Percentiles rank a stretch among this genome's conserved stretches.
phyloP scores from a whole-genome alignment of 2,888 invertebrate species.

The Monochamus alternatus region DNA sequence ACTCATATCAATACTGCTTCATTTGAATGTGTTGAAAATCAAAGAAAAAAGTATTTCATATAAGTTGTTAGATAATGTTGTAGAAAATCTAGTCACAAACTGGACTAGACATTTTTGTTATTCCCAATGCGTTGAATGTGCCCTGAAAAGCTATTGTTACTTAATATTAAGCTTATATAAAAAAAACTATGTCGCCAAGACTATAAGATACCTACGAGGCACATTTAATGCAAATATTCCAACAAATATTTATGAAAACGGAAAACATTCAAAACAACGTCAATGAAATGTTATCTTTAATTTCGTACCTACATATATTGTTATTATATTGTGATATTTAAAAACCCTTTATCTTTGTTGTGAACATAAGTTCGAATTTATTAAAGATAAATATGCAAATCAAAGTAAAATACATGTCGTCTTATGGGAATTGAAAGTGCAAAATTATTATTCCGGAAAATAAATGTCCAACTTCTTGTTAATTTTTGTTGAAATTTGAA shows the following conservation, averaged over 20 bases:
- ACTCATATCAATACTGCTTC: constrained; percentile 19
- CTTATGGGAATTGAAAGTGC: no score
- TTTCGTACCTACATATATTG: neutral
- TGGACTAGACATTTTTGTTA: neutral
- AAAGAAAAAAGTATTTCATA: constrained; percentile 2
- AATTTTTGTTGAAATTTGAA: neutral
- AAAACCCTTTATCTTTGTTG: neutral
- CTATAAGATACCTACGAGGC: neutral
- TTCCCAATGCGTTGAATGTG: neutral
- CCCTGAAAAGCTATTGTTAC: neutral
- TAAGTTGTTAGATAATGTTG: neutral
- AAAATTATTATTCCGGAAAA: no score
- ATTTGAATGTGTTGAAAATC: constrained; percentile 4
- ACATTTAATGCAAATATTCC: neutral
- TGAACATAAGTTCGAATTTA: no score
- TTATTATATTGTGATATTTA: constrained; percentile 5
- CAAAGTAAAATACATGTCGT: no score
- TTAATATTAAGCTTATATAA: no score
- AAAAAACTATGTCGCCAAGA: no score
- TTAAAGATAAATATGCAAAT: no score
- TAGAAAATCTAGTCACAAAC: neutral
- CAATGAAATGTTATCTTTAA: neutral
- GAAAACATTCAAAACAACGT: neutral
- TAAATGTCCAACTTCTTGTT: no score
- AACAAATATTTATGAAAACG: neutral